Evolutionary conservation across 2,113 vertebrate genomes (phyloP), one percentile per base, ranked within the genome.

Genomic region (Saguinus imperator): DNA sequence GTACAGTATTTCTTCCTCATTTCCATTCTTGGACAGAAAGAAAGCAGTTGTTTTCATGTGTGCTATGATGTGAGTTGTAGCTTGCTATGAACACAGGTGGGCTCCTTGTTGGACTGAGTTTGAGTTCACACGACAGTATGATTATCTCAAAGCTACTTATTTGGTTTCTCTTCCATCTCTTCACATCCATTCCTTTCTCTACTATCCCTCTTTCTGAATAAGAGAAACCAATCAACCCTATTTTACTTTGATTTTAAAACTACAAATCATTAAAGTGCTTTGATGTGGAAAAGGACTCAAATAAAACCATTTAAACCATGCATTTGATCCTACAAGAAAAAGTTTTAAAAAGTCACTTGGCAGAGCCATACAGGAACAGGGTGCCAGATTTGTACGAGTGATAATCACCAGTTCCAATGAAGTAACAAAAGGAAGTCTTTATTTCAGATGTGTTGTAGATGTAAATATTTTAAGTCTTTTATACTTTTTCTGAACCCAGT

Each of bases 391-490:
- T 96, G 32, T 87, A 35, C 35, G 16, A 88, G 57, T 79, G 70
- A 85, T 32, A 70, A 75, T 73, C n/a, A 88, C 43, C 32, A 80
- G 17, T 87, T 94, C 45, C 55, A 48, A 17, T 23, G 18, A 96
- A 94, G 88, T 88, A 66, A 76, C 73, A 68, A 75, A 72, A 92
- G 64, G 20, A 93, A 96, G 11, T 48, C 50, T 90, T 96, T 45
- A 92, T 90, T 64, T 87, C 87, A 92, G 40, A 87, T 95, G 57
- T 45, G 81, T 80, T 45, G 81, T 80, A 85, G 23, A 77, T 87
- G 8, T 85, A 84, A 94, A 85, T 85, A 79, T 95, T 94, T 88
- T 73, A 85, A 92, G 25, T 96, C 43, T 86, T 91, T 95, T 79
- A 73, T 66, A 95, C 37, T 94, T 94, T 92, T 88, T 83, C 57